phyloP scores from a whole-genome alignment of 2,113 vertebrate genomes.

The Centropristis striata region DNA sequence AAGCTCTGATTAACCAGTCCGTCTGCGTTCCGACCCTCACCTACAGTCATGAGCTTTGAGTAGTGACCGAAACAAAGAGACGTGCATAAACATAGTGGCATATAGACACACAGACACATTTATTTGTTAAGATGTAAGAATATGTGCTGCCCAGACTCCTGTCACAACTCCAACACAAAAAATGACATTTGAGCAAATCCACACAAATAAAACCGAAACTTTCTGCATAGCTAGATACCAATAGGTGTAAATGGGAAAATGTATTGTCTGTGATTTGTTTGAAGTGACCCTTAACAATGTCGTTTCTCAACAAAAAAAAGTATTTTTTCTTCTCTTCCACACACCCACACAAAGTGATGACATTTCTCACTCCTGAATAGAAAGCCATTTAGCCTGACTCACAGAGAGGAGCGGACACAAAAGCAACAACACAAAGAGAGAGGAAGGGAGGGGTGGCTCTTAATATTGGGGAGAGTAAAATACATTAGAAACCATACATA shows the following conservation, averaged over 20 bases:
- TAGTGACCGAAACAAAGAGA: too few species aligned
- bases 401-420: conserved; percentile 55
- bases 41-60: too few species aligned
- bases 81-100: too few species aligned
- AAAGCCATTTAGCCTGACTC: conserved; percentile 54
- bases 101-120: background rate
- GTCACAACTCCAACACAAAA: background rate
- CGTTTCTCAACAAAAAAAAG: background rate
- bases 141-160: background rate
- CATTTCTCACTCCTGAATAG: conserved; percentile 69
- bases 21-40: too few species aligned
- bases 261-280: conserved; percentile 14
- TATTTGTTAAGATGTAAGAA: background rate
- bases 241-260: background rate
- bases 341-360: conserved; percentile 51
- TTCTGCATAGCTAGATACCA: background rate
- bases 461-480: conserved; percentile 25
- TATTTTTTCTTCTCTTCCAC: conserved; percentile 6
- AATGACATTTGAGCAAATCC: background rate
- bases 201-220: background rate
- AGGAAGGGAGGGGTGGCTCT: conserved; percentile 8
- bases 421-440: conserved; percentile 52
- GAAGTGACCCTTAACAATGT: conserved; percentile 34
- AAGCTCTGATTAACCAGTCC: too few species aligned
- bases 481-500: background rate